Base-by-base conservation (phyloP, 1,140 invertebrate genomes). In the Brachionus angularis region DNA sequence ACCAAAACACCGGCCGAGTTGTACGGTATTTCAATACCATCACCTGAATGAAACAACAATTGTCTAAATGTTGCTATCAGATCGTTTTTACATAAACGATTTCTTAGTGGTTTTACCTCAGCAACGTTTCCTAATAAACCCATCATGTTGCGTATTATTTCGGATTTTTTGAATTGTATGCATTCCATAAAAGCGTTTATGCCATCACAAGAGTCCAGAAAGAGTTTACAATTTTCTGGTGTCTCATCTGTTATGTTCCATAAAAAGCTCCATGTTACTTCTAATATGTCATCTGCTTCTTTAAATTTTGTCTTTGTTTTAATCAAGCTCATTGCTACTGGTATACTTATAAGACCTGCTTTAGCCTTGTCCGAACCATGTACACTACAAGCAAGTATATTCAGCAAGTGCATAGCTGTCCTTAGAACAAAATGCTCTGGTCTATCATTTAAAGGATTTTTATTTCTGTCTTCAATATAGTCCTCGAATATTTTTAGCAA, bases 251-350 rank as follows among this genome's bases (percentile, higher is more conserved):
- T 98, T 49, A 96, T 91, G 83, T 98, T 97, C 84, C 84, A 85
- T 89, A 98, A 89, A 2, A 91, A 93, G 72, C 92, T 96, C 95
- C 95, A 98, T 5, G 93, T 91, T 14, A 95, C 91, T 83, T 97
- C 93, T 81, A 98, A 86, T 1, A 96, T 90, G 80, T 96, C 93
- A 80, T 67, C 62, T 8, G 62, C 62, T n/a, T 67, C 42, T 47
- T 67, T 67, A 16, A 47, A 50, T 1, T 50, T n/a, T 12, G 31
- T 50, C 23, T 67, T 67, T 5, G 42, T 33, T 3, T 25, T 18
- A 14, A 67, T 67, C 8, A 67, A 34, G 8, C 25, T 33, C 42
- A 50, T 47, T 12, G 62, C 62, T 16, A 67, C 62, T 21, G 62
- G 62, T n/a, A 67, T 67, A 31, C 42, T 50, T 10, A 46, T 31